A percentile compares a stretch with the other conserved stretches of the same genome.
Conservation (phyloP, 1,140 invertebrate genomes). For the Polypedilum pembai region DNA sequence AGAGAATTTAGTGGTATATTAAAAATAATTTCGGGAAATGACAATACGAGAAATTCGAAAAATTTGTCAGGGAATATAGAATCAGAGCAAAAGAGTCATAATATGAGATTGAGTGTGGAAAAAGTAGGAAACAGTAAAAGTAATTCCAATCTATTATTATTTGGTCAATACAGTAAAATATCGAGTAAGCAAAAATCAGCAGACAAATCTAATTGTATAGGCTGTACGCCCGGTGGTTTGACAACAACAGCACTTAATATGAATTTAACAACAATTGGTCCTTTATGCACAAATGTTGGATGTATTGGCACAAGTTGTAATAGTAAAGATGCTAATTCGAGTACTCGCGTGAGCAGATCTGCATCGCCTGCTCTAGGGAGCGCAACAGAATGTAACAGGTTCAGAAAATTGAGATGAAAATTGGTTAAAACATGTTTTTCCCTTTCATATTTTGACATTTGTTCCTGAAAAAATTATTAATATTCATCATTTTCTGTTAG, state of each 20-base stretch:
- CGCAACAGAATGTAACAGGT: not conserved
- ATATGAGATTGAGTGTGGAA: slow-evolving; percentile 6
- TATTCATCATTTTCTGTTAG: not conserved
- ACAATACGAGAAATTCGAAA: not conserved
- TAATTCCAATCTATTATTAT: slow-evolving; percentile 6
- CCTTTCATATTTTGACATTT: too few species aligned
- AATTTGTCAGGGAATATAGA: not conserved
- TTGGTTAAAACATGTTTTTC: not conserved
- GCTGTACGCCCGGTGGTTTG: not conserved
- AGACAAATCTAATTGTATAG: not conserved
- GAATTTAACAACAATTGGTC: slow-evolving; percentile 20
- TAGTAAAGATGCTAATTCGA: slow-evolving; percentile 15
- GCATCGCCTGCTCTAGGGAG: slow-evolving; percentile 7
- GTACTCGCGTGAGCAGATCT: slow-evolving; percentile 11
- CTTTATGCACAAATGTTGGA: slow-evolving; percentile 10
- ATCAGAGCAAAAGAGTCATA: not conserved
- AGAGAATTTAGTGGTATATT: slow-evolving; percentile 18
- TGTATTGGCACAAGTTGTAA: slow-evolving; percentile 9
- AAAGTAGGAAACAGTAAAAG: slow-evolving; percentile 23
- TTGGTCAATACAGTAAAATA: slow-evolving; percentile 16
- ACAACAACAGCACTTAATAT: not conserved
- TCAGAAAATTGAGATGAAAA: not conserved
- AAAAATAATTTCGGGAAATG: not conserved
- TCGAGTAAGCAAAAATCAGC: not conserved
- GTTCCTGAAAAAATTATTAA: not conserved